Evolutionary conservation across 2,113 vertebrate genomes (phyloP).

Genomic region (Pseudorasbora parva): DNA sequence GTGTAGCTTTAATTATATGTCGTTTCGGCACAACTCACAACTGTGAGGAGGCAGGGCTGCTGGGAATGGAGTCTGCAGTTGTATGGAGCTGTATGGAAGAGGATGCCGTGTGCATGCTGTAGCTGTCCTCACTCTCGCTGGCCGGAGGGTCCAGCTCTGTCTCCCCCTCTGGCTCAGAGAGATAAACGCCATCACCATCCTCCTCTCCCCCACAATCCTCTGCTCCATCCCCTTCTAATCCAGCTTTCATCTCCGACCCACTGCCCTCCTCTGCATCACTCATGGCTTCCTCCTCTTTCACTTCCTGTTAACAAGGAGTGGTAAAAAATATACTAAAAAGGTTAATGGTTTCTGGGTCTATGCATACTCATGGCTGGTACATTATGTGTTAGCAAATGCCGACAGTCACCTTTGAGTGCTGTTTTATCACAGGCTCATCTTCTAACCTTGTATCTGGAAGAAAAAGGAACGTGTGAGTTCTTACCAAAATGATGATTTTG

Average conservation of each 20-base stretch:
- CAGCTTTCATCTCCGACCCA: slow-evolving; percentile 71
- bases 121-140: slow-evolving; percentile 95
- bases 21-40: slow-evolving; percentile 83
- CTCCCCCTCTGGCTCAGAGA: slow-evolving; percentile 86
- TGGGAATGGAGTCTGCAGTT: slow-evolving; percentile 91
- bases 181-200: slow-evolving; percentile 84
- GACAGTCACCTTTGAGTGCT: slow-evolving; percentile 79
- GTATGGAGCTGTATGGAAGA: slow-evolving; percentile 89
- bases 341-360: background rate
- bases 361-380: slow-evolving; percentile 16
- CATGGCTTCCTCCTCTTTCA: slow-evolving; percentile 75
- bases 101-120: slow-evolving; percentile 87
- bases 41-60: slow-evolving; percentile 95
- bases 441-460: slow-evolving; percentile 82
- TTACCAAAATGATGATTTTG: background rate
- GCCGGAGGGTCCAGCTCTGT: slow-evolving; percentile 85
- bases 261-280: slow-evolving; percentile 70
- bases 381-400: background rate
- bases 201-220: slow-evolving; percentile 62
- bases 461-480: slow-evolving; percentile 37
- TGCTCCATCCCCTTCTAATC: slow-evolving; percentile 51
- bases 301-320: slow-evolving; percentile 71
- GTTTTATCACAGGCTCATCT: slow-evolving; percentile 81
- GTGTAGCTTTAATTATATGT: too few relatives aligned
- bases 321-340: slow-evolving; percentile 51